Conservation (phyloP, 2,888 invertebrate species). For the Mythimna pallens region DNA sequence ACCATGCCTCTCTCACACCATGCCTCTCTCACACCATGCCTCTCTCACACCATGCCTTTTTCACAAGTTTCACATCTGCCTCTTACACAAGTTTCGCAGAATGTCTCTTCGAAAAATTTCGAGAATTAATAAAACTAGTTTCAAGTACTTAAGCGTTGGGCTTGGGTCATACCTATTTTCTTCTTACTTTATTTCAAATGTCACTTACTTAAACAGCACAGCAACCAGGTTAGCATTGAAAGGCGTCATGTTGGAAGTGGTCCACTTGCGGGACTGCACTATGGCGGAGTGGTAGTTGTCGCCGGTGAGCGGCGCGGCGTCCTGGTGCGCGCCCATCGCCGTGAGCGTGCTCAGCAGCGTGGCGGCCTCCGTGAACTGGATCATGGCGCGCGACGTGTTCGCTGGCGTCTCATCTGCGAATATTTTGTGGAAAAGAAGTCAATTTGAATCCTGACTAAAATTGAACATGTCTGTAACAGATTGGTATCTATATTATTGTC, state of each 20-base stretch:
- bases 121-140: no score
- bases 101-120: no score
- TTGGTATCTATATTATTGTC: no score
- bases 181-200: no score
- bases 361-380: constrained; percentile 93
- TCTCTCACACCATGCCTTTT: no score
- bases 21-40: no score
- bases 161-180: no score
- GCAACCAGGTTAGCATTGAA: constrained; percentile 94
- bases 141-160: no score
- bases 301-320: constrained; percentile 91
- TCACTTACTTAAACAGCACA: constrained; percentile 93
- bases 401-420: constrained; percentile 75
- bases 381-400: constrained; percentile 91
- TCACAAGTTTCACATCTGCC: no score
- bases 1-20: no score
- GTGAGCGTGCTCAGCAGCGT: constrained; percentile 91
- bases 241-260: constrained; percentile 92
- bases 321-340: constrained; percentile 92
- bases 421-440: background rate
- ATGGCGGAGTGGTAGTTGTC: constrained; percentile 91
- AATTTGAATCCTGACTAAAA: background rate
- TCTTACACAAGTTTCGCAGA: no score
- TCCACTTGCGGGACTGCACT: constrained; percentile 91
- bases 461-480: no score